A percentile compares a stretch with the other conserved stretches of the same genome.
These are phyloP conservation scores for Nebria ingens DNA, from an alignment of 1,140 invertebrate genomes.

Conservation along the genomic window DNA sequence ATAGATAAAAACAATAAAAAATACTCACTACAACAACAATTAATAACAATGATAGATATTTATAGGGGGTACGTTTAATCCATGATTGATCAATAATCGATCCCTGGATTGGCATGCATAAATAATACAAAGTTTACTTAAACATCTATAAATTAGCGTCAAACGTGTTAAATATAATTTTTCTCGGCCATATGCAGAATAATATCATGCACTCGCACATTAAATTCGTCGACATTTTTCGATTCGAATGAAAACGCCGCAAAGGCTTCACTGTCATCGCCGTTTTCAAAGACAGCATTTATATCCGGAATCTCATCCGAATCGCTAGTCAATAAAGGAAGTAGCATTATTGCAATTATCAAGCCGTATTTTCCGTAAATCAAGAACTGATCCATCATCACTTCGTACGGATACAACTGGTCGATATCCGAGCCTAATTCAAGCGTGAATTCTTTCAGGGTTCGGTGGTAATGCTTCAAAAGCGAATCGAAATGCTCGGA, in stretches of 20 bases:
- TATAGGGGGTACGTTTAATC: not conserved
- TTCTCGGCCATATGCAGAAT: not conserved
- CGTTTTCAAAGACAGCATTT: slow-evolving; percentile 14
- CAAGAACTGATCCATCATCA: slow-evolving; percentile 23
- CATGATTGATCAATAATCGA: not conserved
- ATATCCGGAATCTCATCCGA: slow-evolving; percentile 24
- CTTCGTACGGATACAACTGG: slow-evolving; percentile 24
- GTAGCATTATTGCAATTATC: slow-evolving; percentile 16
- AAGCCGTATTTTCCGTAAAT: slow-evolving; percentile 24
- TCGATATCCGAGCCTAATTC: slow-evolving; percentile 22
- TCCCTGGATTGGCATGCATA: not conserved
- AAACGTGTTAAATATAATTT: not conserved
- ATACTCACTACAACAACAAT: not conserved
- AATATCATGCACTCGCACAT: not conserved
- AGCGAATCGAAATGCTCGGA: slow-evolving; percentile 32
- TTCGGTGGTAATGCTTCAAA: slow-evolving; percentile 35
- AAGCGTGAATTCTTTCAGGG: slow-evolving; percentile 27
- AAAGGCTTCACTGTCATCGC: not conserved
- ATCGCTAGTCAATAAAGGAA: slow-evolving; percentile 25
- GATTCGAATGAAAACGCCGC: not conserved
- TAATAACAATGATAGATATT: not conserved
- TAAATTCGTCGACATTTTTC: not conserved
- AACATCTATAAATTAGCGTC: not conserved
- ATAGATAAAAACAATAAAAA: not conserved
- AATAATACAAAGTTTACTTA: not conserved